phyloP scores from a whole-genome alignment of 2,888 invertebrate genomes.

The Sericinus montela region DNA sequence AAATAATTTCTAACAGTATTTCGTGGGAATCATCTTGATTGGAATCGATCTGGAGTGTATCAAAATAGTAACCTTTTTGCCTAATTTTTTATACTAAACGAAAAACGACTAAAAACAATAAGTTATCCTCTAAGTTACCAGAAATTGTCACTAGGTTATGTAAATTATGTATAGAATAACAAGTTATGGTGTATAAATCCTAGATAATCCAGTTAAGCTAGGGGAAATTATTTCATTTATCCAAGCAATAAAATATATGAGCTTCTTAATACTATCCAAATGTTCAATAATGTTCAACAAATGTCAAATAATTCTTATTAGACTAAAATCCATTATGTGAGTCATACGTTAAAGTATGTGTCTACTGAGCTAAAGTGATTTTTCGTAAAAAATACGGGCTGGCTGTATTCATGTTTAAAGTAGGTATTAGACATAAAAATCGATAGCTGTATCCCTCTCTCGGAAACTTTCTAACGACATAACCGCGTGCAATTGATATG shows the following conservation, averaged over 20 bases:
- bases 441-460: conserved; percentile 58
- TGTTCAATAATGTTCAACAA: not conserved
- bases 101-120: not conserved
- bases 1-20: too few species aligned
- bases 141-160: conserved; percentile 46
- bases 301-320: too few species aligned
- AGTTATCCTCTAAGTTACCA: not conserved
- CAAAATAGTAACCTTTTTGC: too few species aligned
- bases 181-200: conserved; percentile 44
- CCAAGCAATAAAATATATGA: conserved; percentile 11
- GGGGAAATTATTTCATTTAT: conserved; percentile 34
- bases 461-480: conserved; percentile 78
- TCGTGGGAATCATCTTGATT: too few species aligned
- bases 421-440: conserved; percentile 62
- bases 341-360: too few species aligned
- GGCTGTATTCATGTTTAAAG: conserved; percentile 19
- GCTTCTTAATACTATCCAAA: not conserved
- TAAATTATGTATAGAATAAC: conserved; percentile 67
- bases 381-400: conserved; percentile 10
- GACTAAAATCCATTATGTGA: too few species aligned
- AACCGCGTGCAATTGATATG: conserved; percentile 80
- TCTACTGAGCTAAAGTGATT: too few species aligned
- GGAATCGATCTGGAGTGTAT: too few species aligned
- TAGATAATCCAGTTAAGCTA: conserved; percentile 40
- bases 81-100: too few species aligned